Percentiles rank a stretch among this genome's conserved stretches.
Conservation (phyloP, 2,888 invertebrate genomes). For the Cosmorhoe ocellata region DNA sequence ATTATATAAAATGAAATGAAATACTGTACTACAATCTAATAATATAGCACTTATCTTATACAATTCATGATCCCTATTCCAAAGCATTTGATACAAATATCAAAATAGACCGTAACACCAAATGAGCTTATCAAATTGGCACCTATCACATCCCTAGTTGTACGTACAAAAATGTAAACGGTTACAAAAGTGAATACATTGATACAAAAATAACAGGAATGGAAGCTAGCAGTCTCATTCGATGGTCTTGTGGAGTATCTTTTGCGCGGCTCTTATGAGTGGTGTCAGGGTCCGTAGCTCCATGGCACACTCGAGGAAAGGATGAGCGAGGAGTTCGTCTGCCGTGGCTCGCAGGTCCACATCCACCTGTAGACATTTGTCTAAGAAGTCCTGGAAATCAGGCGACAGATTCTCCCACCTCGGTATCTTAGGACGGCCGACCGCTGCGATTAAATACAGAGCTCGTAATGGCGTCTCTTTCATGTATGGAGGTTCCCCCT, state of each 20-base stretch:
- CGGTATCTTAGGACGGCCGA: constrained; percentile 95
- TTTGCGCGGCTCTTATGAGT: constrained; percentile 95
- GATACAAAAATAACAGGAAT: constrained; percentile 50
- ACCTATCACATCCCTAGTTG: constrained; percentile 44
- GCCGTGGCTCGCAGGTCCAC: constrained; percentile 90
- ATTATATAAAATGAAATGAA: constrained; percentile 33
- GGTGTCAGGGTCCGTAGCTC: constrained; percentile 92
- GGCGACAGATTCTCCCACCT: constrained; percentile 90
- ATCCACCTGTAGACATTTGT: constrained; percentile 93
- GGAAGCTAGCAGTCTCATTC: constrained; percentile 64
- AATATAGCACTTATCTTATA: constrained; percentile 27
- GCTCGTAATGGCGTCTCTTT: constrained; percentile 96
- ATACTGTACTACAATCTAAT: constrained; percentile 21
- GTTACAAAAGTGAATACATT: constrained; percentile 58
- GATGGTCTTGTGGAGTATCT: constrained; percentile 86
- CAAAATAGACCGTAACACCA: neutral
- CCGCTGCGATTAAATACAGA: constrained; percentile 96
- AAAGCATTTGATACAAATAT: constrained; percentile 15
- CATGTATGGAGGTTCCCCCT: constrained; percentile 98
- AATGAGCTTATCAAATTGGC: constrained; percentile 44
- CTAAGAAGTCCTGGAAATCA: constrained; percentile 91
- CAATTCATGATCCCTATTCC: constrained; percentile 20
- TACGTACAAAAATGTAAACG: constrained; percentile 56
- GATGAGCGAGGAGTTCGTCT: constrained; percentile 89
- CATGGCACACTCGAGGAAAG: constrained; percentile 90